Base-by-base conservation (phyloP, 2,113 vertebrate species). In the Eonycteris spelaea region DNA sequence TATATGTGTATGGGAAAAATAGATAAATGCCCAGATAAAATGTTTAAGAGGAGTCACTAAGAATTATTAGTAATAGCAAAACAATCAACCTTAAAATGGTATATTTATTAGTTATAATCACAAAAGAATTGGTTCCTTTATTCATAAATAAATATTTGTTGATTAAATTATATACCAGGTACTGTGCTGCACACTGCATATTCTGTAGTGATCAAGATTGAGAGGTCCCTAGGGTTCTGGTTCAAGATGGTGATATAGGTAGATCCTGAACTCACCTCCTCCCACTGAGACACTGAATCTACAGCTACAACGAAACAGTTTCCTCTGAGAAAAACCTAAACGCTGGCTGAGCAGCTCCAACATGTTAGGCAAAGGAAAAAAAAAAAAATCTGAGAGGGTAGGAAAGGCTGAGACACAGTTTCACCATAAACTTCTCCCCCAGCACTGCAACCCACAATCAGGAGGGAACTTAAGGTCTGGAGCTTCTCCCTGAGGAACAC, bases 21-120 rank as follows among this genome's bases (percentile, higher is more conserved):
- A 79, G 30, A 68, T 88, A 68, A 85, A 55, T 74, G 33, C 28
- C 53, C 6, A 78, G 26, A 77, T 30, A 63, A 73, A 51, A 59
- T 35, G 14, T 73, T 51, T 18, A 94, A 71, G 38, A 74, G 61
- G 28, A 61, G 3, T 86, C 35, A 63, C 45, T 65, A 55, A 70
- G 55, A 86, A 94, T 48, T 86, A 53, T 75, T 94, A 80, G 73
- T 90, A 86, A 68, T 2, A 75, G 79, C 13, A 86, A 26, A 80
- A 70, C 28, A 53, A 68, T 61, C 22, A 74, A 90, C 55, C 30
- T 63, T 75, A 90, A 90, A 71, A 65, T 33, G 26, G 11, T 33
- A 71, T 67, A 43, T 59, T 43, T 8, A 53, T 73, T 87, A 93
- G 28, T 35, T 74, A 48, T 35, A 88, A 85, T 63, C 63, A 48